Percentiles rank a stretch among this genome's conserved stretches.
These are phyloP conservation scores for Tenthredo distinguenda DNA, from an alignment of 2,888 invertebrate species.

Conservation along the genomic window DNA sequence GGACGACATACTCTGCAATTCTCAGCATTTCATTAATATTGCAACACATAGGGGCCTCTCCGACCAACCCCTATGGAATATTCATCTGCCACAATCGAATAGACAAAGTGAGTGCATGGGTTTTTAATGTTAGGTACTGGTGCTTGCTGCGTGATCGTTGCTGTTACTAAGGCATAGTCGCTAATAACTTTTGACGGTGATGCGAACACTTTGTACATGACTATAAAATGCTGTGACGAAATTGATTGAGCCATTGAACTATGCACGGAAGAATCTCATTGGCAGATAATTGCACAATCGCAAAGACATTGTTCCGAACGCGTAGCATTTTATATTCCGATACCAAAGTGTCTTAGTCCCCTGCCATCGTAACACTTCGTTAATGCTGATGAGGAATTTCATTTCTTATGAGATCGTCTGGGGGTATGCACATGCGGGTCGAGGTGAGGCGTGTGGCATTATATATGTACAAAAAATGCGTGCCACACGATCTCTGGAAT, in stretches of 20 bases:
- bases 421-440: conserved; percentile 62
- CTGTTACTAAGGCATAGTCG: conserved; percentile 38
- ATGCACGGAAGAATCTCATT: not conserved
- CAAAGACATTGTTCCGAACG: not conserved
- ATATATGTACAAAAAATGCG: conserved; percentile 57
- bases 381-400: conserved; percentile 21
- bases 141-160: conserved; percentile 44
- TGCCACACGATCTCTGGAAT: conserved; percentile 67
- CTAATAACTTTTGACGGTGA: not conserved
- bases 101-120: conserved; percentile 35
- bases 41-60: not conserved
- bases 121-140: conserved; percentile 36
- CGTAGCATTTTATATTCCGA: conserved; percentile 16
- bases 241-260: not conserved
- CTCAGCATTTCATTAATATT: not conserved
- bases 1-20: not conserved
- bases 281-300: not conserved
- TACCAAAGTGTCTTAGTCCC: not conserved
- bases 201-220: not conserved
- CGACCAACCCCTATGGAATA: not conserved
- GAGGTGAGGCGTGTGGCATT: conserved; percentile 56
- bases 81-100: conserved; percentile 23
- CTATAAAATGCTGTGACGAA: not conserved
- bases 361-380: not conserved
- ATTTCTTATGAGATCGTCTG: conserved; percentile 25